Percentiles rank a stretch among this genome's conserved stretches.
phyloP scores from a whole-genome alignment of 1,140 invertebrate genomes.

The Trichomalopsis sarcophagae region DNA sequence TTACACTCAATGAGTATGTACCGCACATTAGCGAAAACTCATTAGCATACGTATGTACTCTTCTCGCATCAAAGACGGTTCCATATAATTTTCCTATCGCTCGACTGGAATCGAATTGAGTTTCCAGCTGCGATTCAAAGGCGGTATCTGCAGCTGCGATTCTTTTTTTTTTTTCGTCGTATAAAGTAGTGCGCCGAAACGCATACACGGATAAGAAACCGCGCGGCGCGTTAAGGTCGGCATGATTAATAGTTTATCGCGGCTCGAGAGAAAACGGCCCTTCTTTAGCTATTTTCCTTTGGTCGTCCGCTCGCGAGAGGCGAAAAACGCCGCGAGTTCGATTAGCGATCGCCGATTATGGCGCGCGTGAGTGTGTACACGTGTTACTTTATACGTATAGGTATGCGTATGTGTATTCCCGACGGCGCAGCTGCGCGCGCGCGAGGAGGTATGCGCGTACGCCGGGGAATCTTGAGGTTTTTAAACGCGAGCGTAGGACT shows the following conservation, averaged over 20 bases:
- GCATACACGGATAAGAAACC: too few species aligned
- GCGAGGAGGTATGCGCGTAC: not conserved
- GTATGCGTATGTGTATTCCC: not conserved
- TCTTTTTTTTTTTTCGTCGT: not conserved
- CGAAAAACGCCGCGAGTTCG: not conserved
- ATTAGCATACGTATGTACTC: not conserved
- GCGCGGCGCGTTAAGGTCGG: not conserved
- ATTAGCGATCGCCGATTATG: conserved; percentile 39
- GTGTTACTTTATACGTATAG: not conserved
- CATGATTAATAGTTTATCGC: not conserved
- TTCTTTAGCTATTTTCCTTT: conserved; percentile 20
- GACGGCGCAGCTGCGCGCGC: conserved; percentile 15
- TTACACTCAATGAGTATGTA: too few species aligned
- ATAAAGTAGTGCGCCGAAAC: not conserved
- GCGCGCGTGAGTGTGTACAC: not conserved
- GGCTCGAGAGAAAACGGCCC: too few species aligned
- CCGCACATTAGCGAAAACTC: too few species aligned
- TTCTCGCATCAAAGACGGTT: conserved; percentile 2
- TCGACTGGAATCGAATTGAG: not conserved
- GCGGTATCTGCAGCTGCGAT: not conserved
- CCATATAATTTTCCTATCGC: not conserved
- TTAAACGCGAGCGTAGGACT: not conserved
- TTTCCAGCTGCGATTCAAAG: not conserved
- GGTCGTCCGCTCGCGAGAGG: not conserved
- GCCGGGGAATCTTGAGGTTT: conserved; percentile 10